Evolutionary conservation across 2,113 vertebrate species (phyloP).

Genomic region (Stictonetta naevosa): DNA sequence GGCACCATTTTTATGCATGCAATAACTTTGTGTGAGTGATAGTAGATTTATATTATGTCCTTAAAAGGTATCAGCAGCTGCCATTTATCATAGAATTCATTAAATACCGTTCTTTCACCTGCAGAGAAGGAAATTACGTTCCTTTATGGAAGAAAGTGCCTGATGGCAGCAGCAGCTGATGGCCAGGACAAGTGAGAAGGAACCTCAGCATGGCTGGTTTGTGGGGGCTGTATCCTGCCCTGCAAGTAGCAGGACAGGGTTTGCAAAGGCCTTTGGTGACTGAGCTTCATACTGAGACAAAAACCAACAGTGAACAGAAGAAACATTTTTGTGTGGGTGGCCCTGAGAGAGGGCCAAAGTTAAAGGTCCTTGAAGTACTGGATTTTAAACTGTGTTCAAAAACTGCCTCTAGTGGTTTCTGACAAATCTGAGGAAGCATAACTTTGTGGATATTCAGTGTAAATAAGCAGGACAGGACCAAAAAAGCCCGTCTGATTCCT

Average conservation of each 20-base stretch:
- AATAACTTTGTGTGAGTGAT: not conserved
- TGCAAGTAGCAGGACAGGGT: not conserved
- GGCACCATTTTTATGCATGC: not conserved
- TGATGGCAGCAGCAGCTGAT: not conserved
- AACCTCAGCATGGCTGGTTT: fast-evolving
- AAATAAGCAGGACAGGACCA: constrained; percentile 16
- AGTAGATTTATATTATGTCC: not conserved
- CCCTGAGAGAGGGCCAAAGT: not conserved
- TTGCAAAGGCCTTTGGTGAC: not conserved
- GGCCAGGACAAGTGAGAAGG: not conserved
- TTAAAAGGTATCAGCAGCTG: not conserved
- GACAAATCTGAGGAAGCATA: not conserved
- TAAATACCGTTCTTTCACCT: not conserved
- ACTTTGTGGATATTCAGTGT: not conserved
- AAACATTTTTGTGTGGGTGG: fast-evolving
- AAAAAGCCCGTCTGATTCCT: not conserved
- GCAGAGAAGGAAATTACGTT: not conserved
- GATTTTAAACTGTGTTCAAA: not conserved
- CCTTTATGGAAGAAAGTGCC: not conserved
- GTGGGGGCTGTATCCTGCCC: not conserved
- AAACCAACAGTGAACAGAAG: not conserved
- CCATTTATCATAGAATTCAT: not conserved
- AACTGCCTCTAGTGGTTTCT: not conserved
- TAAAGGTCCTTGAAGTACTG: not conserved
- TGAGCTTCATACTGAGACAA: not conserved